Conservation (phyloP, 2,797 vertebrate species). For the Notoglanidium macrostoma region DNA sequence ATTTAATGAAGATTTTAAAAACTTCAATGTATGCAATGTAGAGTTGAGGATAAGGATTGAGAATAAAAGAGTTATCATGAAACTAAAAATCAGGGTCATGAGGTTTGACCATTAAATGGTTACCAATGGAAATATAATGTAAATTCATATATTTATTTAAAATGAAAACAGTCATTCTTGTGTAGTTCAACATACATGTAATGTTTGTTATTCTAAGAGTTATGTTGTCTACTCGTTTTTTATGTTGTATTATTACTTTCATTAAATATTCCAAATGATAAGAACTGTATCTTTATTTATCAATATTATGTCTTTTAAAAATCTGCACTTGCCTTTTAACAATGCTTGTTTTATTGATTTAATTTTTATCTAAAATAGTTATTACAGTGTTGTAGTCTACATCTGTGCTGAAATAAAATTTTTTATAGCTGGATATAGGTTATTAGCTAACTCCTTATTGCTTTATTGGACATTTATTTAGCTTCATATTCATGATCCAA, state of each 20-base stretch:
- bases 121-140: constrained; percentile 52
- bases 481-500: neutral
- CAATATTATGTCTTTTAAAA: neutral
- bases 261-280: constrained; percentile 58
- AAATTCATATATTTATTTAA: constrained; percentile 58
- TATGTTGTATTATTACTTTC: constrained; percentile 56
- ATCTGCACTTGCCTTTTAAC: neutral
- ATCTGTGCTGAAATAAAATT: neutral
- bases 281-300: constrained; percentile 52
- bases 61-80: constrained; percentile 11
- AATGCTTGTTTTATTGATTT: neutral
- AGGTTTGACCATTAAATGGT: constrained; percentile 49
- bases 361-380: neutral
- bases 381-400: neutral
- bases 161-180: constrained; percentile 60
- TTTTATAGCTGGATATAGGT: neutral
- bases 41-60: constrained; percentile 4
- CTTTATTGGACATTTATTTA: neutral
- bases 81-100: constrained; percentile 19
- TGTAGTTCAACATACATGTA: constrained; percentile 33
- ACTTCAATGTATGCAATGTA: constrained; percentile 12
- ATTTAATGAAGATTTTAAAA: constrained; percentile 11
- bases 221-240: constrained; percentile 58
- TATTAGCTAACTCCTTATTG: neutral
- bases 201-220: constrained; percentile 46